Conservation (phyloP, 2,888 invertebrate genomes). For the Dryomyza anilis region DNA sequence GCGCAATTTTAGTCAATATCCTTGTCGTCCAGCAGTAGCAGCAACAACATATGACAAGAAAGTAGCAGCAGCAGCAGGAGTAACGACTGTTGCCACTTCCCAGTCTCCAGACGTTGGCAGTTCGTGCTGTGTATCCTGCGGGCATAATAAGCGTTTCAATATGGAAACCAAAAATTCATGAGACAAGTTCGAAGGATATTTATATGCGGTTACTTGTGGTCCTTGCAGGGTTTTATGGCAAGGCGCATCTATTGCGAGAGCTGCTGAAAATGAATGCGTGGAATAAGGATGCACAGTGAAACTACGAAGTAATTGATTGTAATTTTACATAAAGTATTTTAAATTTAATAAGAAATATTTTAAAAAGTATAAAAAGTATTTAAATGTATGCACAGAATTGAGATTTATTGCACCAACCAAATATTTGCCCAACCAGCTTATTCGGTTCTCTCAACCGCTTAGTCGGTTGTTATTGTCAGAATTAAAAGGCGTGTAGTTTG, state of each 20-base stretch:
- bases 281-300: too few relatives aligned
- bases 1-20: not conserved
- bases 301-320: not conserved
- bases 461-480: too few relatives aligned
- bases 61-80: too few relatives aligned
- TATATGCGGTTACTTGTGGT: slow-evolving; percentile 20
- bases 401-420: too few relatives aligned
- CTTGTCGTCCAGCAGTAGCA: not conserved
- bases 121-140: slow-evolving; percentile 21
- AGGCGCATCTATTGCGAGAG: not conserved
- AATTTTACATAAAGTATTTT: not conserved
- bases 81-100: too few relatives aligned
- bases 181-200: slow-evolving; percentile 31
- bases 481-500: too few relatives aligned
- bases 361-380: too few relatives aligned
- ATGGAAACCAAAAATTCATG: slow-evolving; percentile 27
- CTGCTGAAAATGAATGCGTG: not conserved
- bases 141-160: slow-evolving; percentile 32
- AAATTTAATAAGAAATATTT: too few relatives aligned
- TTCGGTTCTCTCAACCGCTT: too few relatives aligned
- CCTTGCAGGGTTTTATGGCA: not conserved
- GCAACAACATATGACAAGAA: not conserved
- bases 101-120: too few relatives aligned
- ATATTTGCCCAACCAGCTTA: too few relatives aligned
- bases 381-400: too few relatives aligned